Conservation (phyloP, 2,113 vertebrate genomes). For the Charadrius vociferus region DNA sequence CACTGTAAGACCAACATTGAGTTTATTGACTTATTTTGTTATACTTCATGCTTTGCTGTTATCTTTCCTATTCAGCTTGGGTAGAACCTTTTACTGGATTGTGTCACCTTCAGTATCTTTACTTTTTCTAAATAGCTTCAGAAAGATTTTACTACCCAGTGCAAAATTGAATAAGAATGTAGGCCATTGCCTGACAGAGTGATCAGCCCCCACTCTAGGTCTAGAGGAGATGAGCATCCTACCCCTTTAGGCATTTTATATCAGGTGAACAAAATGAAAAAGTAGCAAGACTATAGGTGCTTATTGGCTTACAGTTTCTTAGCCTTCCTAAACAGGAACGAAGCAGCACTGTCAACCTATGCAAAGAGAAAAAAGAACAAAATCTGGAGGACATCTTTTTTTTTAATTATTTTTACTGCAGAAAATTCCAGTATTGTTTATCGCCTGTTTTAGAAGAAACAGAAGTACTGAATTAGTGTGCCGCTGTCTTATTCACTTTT, state of each 20-base stretch:
- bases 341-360: background rate
- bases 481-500: background rate
- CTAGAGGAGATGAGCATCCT: background rate
- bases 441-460: background rate
- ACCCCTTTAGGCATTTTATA: background rate
- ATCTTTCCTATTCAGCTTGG: background rate
- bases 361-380: background rate
- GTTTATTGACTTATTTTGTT: background rate
- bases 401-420: background rate
- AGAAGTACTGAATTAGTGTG: background rate
- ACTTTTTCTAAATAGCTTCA: background rate
- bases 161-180: background rate
- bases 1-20: background rate
- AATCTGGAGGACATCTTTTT: background rate
- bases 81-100: background rate
- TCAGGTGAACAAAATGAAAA: background rate
- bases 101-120: background rate
- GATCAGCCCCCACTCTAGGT: background rate
- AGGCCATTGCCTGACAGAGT: background rate
- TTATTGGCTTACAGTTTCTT: background rate
- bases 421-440: background rate
- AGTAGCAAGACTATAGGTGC: background rate
- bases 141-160: background rate
- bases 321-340: background rate
- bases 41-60: background rate